A percentile compares a stretch with the other conserved stretches of the same genome.
phyloP scores from a whole-genome alignment of 2,797 vertebrate genomes.

The Danionella dracula region DNA sequence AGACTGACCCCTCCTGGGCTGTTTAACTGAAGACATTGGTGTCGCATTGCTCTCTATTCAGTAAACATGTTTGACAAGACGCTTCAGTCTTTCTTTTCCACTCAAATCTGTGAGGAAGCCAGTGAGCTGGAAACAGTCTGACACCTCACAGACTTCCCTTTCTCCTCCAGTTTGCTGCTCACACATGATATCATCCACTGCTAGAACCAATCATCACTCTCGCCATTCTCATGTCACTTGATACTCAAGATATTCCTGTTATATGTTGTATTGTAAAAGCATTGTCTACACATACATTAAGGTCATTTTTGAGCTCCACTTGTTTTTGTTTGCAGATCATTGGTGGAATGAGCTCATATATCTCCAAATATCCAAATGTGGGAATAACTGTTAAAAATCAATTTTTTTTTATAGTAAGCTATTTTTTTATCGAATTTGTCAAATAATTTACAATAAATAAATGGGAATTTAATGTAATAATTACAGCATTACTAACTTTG shows the following conservation, averaged over 20 bases:
- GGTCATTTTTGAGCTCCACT: not conserved
- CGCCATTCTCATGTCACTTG: not conserved
- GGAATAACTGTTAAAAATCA: too few relatives aligned
- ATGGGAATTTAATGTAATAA: too few relatives aligned
- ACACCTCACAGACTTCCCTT: not conserved
- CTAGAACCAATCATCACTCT: not conserved
- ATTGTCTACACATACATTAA: not conserved
- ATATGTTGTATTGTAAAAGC: not conserved
- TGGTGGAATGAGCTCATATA: too few relatives aligned
- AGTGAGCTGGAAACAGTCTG: slow-evolving; percentile 9
- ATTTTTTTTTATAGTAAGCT: too few relatives aligned
- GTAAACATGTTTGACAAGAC: slow-evolving; percentile 35
- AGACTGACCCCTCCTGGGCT: slow-evolving; percentile 22
- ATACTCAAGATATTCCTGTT: too few relatives aligned
- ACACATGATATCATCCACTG: slow-evolving; percentile 6
- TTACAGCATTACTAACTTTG: too few relatives aligned
- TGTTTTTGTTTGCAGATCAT: too few relatives aligned
- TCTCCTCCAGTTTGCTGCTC: not conserved
- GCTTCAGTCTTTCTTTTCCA: slow-evolving; percentile 5
- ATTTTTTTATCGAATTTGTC: too few relatives aligned
- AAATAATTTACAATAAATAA: too few relatives aligned
- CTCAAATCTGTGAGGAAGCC: slow-evolving; percentile 14
- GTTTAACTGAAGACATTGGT: slow-evolving; percentile 13
- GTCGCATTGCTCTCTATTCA: slow-evolving; percentile 15
- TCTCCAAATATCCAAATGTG: too few relatives aligned